Conservation (phyloP, 2,888 invertebrate genomes). For the Aleiodes alternator region DNA sequence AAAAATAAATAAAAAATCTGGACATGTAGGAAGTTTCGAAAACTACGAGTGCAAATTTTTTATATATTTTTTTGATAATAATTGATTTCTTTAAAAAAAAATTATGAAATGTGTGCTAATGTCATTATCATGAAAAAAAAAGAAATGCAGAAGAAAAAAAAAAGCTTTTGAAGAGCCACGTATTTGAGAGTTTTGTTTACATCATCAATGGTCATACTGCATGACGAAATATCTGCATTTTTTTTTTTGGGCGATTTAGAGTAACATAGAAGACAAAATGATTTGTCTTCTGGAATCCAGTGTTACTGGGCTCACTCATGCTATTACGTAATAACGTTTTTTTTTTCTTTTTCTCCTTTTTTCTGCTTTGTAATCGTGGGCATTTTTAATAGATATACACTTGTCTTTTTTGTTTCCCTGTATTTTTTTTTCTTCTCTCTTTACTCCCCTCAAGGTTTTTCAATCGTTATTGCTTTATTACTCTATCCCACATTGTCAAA, state of each 20-base stretch:
- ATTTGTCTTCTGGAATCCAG: slow-evolving; percentile 42
- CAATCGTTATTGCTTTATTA: slow-evolving; percentile 10
- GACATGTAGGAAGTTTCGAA: too few species aligned
- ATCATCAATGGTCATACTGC: slow-evolving; percentile 17
- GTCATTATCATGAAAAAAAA: background rate
- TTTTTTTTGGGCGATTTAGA: background rate
- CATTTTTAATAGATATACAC: slow-evolving; percentile 48
- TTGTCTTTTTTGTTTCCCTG: background rate
- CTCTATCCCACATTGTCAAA: background rate
- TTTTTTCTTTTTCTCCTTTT: slow-evolving; percentile 49
- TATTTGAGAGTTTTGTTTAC: slow-evolving; percentile 17
- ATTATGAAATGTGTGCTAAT: too few species aligned
- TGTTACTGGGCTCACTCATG: slow-evolving; percentile 17
- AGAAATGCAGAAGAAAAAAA: background rate
- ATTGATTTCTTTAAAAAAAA: too few species aligned
- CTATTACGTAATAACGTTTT: slow-evolving; percentile 52
- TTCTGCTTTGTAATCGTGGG: slow-evolving; percentile 55
- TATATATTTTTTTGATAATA: too few species aligned
- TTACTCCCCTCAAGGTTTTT: background rate
- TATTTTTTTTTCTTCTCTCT: slow-evolving; percentile 11
- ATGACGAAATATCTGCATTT: slow-evolving; percentile 7
- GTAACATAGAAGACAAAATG: background rate
- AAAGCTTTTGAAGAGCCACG: background rate
- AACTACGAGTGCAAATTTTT: too few species aligned
- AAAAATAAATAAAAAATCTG: too few species aligned